Base-by-base conservation (phyloP, 2,113 vertebrate species). In the Myiozetetes cayanensis region DNA sequence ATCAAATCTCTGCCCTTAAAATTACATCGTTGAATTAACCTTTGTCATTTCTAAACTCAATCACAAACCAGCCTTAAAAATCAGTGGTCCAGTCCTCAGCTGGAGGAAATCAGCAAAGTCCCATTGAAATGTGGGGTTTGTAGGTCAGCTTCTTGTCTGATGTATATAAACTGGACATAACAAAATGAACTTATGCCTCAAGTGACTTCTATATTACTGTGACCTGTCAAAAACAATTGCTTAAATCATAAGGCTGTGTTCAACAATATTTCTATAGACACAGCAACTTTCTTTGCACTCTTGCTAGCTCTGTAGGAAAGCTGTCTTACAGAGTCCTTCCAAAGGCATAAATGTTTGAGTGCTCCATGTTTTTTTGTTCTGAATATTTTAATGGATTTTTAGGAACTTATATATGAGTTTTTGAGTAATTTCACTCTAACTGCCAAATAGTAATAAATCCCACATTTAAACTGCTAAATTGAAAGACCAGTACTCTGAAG, bases 181-280 rank as follows among this genome's bases (percentile, higher is more conserved):
- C 53, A 85, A 96, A 95, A 95, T 77, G 53, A 87, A 95, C 52
- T 78, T 78, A 43, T 75, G 77, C 71, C 46, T 96, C 71, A 87
- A 85, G 81, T 94, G 74, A 90, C 74, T 83, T 82, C 44, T 49
- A 25, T 67, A 87, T 94, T 92, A 85, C 73, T 65, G 65, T 82
- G 73, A 30, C 53, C 81, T 87, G 87, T 82, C 89, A 97, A 77
- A 95, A 95, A 85, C 66, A 78, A 72, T 92, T 80, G 59, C 67
- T 77, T 90, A 41, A 86, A 77, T 20, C 78, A 37, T 50, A 77
- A 63, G 46, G 6, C 33, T 81, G 33, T 77, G 52, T 87, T 90
- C 73, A 89, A 84, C 76, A 52, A 46, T 53, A 91, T 92, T 92
- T 94, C 72, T 85, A 43, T 89, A 88, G 41, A 74, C 72, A 85